Conservation (phyloP, 1,140 invertebrate genomes). For the Drosophila ambigua region DNA sequence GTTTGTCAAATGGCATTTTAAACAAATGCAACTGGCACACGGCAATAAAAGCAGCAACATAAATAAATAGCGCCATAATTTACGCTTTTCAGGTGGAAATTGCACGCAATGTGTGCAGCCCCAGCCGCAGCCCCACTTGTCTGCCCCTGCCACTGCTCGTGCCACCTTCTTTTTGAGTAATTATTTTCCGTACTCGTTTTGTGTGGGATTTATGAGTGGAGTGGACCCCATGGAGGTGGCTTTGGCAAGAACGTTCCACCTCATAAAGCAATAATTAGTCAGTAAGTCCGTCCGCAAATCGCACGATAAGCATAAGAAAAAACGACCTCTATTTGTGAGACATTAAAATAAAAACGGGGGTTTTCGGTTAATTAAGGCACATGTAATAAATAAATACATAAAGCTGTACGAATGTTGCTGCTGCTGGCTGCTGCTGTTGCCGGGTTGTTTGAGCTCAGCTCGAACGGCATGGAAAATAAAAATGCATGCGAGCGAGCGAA, state of each 20-base stretch:
- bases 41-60: conserved; percentile 38
- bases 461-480: conserved; percentile 7
- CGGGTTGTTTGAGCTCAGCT: not conserved
- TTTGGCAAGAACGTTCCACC: conserved; percentile 19
- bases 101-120: conserved; percentile 39
- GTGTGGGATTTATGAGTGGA: conserved; percentile 22
- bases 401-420: conserved; percentile 3
- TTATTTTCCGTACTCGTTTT: conserved; percentile 21
- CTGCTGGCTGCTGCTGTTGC: conserved; percentile 24
- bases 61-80: conserved; percentile 46
- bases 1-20: conserved; percentile 57
- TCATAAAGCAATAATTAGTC: conserved; percentile 58
- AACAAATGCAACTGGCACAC: conserved; percentile 57
- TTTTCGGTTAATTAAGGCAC: conserved; percentile 52
- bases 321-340: conserved; percentile 17
- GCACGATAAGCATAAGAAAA: conserved; percentile 19
- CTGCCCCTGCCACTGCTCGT: too few relatives aligned
- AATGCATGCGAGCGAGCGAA: conserved; percentile 58
- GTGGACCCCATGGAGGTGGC: not conserved
- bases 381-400: conserved; percentile 21
- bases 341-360: conserved; percentile 5
- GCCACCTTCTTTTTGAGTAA: conserved; percentile 5
- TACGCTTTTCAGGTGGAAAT: conserved; percentile 62
- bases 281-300: not conserved
- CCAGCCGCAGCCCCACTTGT: not conserved